Evolutionary conservation across 2,888 invertebrate genomes (phyloP).

Genomic region (Athrips mouffetella): DNA sequence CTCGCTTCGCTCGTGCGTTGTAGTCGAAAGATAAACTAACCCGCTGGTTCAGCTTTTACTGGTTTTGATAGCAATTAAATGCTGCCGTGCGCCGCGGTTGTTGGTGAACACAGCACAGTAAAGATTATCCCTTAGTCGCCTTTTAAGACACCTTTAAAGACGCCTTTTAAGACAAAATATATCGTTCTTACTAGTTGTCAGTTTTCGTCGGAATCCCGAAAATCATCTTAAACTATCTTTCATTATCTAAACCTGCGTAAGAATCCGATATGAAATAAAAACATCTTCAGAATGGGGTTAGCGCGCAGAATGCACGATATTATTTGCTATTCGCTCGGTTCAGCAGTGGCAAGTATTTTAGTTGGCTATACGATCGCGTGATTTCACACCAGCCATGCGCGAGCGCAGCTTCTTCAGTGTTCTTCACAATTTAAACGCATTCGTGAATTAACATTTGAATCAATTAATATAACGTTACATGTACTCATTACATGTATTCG

Average conservation of each 20-base stretch:
- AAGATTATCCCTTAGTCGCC: no score
- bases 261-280: background rate
- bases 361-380: constrained; percentile 27
- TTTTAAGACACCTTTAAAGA: no score
- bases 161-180: no score
- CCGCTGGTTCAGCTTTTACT: no score
- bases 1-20: no score
- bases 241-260: background rate
- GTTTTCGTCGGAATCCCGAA: background rate
- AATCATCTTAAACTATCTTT: background rate
- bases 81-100: no score
- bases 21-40: no score
- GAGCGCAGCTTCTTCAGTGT: constrained; percentile 19
- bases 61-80: no score
- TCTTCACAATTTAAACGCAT: constrained; percentile 1
- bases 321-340: background rate
- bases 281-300: constrained; percentile 23
- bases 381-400: constrained; percentile 30
- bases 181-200: no score
- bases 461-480: background rate
- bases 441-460: background rate
- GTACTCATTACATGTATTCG: no score
- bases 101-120: no score
- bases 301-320: constrained; percentile 20
- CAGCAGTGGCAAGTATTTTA: background rate